Evolutionary conservation across 2,113 vertebrate species (phyloP).

Genomic region (Ailuropoda melanoleuca): DNA sequence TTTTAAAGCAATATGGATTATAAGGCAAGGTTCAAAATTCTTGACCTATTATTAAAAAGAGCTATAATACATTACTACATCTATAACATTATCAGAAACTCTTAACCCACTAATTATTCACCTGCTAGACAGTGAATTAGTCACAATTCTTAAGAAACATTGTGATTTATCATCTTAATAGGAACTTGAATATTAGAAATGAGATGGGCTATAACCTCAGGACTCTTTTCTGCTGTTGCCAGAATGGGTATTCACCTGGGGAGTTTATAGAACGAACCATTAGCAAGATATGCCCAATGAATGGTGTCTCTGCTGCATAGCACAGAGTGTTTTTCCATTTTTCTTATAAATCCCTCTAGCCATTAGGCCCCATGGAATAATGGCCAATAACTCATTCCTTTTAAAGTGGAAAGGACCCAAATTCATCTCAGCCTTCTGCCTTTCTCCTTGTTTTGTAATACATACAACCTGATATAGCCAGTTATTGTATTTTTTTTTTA

Average conservation of each 20-base stretch:
- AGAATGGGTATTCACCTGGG: not conserved
- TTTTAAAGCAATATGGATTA: constrained; percentile 52
- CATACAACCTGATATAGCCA: not conserved
- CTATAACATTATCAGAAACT: constrained; percentile 37
- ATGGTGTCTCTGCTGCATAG: not conserved
- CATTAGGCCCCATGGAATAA: not conserved
- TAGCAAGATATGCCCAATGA: not conserved
- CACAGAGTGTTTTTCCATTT: not conserved
- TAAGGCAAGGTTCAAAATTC: constrained; percentile 46
- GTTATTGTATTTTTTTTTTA: not conserved
- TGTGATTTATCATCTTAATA: constrained; percentile 50
- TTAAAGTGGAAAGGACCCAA: not conserved
- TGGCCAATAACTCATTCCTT: not conserved
- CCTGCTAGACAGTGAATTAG: not conserved
- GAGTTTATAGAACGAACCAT: not conserved
- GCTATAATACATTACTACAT: constrained; percentile 52
- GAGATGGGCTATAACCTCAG: not conserved
- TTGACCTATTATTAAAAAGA: constrained; percentile 59
- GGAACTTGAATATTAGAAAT: constrained; percentile 54
- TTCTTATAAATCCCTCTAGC: not conserved
- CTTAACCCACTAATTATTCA: constrained; percentile 58
- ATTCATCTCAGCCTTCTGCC: not conserved
- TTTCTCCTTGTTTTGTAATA: not conserved
- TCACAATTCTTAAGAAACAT: constrained; percentile 27
- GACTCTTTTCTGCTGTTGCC: not conserved